Evolutionary conservation across 2,888 invertebrate genomes (phyloP).

Genomic region (Aporophyla lueneburgensis): DNA sequence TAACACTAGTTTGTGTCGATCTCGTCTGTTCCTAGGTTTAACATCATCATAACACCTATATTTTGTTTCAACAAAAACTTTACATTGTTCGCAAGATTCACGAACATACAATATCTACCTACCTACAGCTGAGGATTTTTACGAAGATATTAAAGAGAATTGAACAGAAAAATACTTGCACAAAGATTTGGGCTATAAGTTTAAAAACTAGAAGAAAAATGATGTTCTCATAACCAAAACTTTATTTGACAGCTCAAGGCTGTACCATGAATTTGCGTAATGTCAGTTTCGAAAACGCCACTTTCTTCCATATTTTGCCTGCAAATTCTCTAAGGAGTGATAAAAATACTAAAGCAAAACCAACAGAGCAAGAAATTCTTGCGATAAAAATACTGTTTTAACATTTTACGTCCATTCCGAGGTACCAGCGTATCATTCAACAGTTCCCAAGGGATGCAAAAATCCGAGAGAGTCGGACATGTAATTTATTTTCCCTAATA

Average conservation of each 20-base stretch:
- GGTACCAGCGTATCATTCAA: constrained; percentile 32
- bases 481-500: constrained; percentile 42
- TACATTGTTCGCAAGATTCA: not conserved
- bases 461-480: constrained; percentile 25
- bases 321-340: constrained; percentile 31
- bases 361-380: constrained; percentile 22
- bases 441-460: constrained; percentile 34
- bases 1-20: no score
- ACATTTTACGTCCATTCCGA: constrained; percentile 19
- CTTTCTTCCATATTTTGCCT: not conserved
- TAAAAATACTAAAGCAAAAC: constrained; percentile 28
- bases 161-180: not conserved
- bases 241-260: not conserved
- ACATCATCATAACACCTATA: not conserved
- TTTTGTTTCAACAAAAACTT: not conserved
- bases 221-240: not conserved
- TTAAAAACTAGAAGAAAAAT: not conserved
- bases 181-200: not conserved
- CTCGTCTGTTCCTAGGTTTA: no score
- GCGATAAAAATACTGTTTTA: constrained; percentile 26
- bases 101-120: not conserved
- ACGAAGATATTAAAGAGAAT: not conserved
- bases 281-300: constrained; percentile 19
- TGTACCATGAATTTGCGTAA: constrained; percentile 12
- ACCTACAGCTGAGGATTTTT: not conserved